These are phyloP conservation scores for Paramuricea clavata DNA, from an alignment of 92 coral and sea anemone species.

Conservation along the genomic window DNA sequence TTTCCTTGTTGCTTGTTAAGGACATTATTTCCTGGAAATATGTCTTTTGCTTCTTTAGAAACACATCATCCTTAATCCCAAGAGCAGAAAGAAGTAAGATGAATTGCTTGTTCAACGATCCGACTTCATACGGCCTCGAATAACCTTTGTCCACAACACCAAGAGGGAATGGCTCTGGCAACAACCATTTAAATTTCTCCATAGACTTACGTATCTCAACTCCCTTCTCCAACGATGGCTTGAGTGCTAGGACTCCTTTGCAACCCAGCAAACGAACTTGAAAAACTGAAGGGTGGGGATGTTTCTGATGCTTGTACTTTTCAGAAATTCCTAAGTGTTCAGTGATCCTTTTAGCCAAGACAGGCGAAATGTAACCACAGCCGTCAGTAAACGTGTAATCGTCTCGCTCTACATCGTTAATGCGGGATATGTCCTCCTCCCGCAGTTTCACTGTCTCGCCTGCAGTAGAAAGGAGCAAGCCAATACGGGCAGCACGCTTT, in stretches of 20 bases:
- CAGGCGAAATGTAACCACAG: constrained; percentile 81
- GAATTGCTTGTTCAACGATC: constrained; percentile 88
- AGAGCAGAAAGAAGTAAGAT: constrained; percentile 88
- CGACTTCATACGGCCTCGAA: constrained; percentile 85
- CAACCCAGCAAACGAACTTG: constrained; percentile 91
- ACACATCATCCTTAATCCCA: constrained; percentile 76
- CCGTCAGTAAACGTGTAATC: constrained; percentile 88
- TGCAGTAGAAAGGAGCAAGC: constrained; percentile 86
- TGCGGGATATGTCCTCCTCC: constrained; percentile 64
- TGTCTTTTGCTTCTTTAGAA: constrained; percentile 73
- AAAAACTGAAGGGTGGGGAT: constrained; percentile 81
- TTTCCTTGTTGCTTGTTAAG: constrained; percentile 69
- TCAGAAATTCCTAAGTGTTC: constrained; percentile 47
- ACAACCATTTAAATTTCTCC: constrained; percentile 83
- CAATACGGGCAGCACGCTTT: constrained; percentile 89
- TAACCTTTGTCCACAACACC: constrained; percentile 89
- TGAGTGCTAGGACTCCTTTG: constrained; percentile 81
- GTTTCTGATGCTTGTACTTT: constrained; percentile 64
- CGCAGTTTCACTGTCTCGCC: constrained; percentile 66
- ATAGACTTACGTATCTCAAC: constrained; percentile 88
- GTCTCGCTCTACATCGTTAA: constrained; percentile 72
- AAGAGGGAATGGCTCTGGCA: constrained; percentile 80
- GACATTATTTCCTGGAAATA: constrained; percentile 78
- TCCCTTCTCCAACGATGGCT: constrained; percentile 66
- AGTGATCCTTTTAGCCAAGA: constrained; percentile 62